phyloP scores from a whole-genome alignment of 2,888 invertebrate genomes.

The Ectobius pallidus region DNA sequence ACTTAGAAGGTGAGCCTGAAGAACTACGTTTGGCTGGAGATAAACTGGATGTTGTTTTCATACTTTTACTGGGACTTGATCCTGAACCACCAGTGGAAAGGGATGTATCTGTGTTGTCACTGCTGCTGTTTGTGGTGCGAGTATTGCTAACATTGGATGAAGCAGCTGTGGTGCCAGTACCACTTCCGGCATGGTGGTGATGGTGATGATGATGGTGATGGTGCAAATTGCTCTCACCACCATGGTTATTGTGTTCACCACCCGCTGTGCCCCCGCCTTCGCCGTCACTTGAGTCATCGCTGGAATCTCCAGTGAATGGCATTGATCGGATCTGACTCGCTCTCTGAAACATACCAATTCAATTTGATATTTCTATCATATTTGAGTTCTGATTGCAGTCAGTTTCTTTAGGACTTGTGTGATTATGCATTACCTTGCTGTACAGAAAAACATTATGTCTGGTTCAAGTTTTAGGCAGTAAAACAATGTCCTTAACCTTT shows the following conservation, averaged over 20 bases:
- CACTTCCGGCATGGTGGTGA: conserved; percentile 51
- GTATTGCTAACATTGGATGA: conserved; percentile 52
- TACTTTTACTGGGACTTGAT: conserved; percentile 84
- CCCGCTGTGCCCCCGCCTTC: conserved; percentile 60
- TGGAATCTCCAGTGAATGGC: conserved; percentile 94
- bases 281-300: conserved; percentile 93
- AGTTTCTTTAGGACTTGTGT: too few relatives aligned
- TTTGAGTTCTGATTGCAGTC: too few relatives aligned
- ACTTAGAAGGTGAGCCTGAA: conserved; percentile 82
- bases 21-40: conserved; percentile 84
- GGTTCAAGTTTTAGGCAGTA: too few relatives aligned
- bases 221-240: conserved; percentile 6
- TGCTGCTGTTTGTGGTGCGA: conserved; percentile 58
- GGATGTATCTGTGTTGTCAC: conserved; percentile 61
- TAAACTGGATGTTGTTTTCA: conserved; percentile 83
- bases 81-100: conserved; percentile 66
- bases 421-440: too few relatives aligned
- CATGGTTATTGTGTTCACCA: conserved; percentile 25
- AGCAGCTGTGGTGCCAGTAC: conserved; percentile 44
- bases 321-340: conserved; percentile 95
- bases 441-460: too few relatives aligned
- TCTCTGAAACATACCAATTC: conserved; percentile 60
- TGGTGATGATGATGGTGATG: conserved; percentile 30
- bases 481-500: too few relatives aligned
- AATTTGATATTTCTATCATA: too few relatives aligned